These are phyloP conservation scores for Brenthis ino DNA, from an alignment of 2,888 invertebrate genomes.

Conservation along the genomic window DNA sequence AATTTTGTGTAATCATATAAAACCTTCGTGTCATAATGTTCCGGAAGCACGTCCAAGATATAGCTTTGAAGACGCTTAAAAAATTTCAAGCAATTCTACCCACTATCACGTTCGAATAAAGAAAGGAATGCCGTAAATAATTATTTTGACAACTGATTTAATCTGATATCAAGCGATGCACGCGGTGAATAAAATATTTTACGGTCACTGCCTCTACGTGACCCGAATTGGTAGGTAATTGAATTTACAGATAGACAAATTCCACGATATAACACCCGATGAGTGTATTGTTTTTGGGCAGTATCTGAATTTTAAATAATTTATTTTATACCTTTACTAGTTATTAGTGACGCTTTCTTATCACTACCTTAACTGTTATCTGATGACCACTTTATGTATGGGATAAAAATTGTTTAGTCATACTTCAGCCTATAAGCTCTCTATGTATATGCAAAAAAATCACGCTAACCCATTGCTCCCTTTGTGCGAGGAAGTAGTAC, in stretches of 20 bases:
- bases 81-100: constrained; percentile 25
- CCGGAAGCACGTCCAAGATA: constrained; percentile 32
- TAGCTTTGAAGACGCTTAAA: not conserved
- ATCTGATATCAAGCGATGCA: constrained; percentile 33
- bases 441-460: too few species aligned
- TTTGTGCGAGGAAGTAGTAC: too few species aligned
- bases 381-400: too few species aligned
- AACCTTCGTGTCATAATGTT: constrained; percentile 37
- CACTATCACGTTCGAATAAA: constrained; percentile 28
- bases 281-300: too few species aligned
- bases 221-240: constrained; percentile 26
- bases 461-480: too few species aligned
- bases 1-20: constrained; percentile 38
- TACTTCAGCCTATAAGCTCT: too few species aligned
- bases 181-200: constrained; percentile 38
- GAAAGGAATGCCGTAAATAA: constrained; percentile 23
- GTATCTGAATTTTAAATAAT: too few species aligned
- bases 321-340: too few species aligned
- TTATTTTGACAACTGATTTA: constrained; percentile 37
- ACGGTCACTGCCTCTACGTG: constrained; percentile 34
- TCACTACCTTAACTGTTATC: too few species aligned
- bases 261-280: not conserved
- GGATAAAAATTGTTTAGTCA: too few species aligned
- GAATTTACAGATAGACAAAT: constrained; percentile 6
- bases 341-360: too few species aligned